Evolutionary conservation across 2,888 invertebrate species (phyloP).

Genomic region (Pseudococcus jackbeardsleyi): DNA sequence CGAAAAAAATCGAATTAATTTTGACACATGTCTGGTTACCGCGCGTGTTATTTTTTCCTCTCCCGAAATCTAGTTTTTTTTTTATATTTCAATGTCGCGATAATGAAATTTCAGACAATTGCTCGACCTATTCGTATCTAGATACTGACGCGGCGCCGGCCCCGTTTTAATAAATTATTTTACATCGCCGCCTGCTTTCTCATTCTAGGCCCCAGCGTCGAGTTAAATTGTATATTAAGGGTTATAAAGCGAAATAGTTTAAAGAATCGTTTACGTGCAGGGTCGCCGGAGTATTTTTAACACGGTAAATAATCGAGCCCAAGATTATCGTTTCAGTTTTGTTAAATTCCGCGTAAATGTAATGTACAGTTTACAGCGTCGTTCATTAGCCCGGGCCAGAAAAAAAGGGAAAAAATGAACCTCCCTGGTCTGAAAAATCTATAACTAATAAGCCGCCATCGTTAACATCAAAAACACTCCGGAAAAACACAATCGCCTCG

Average conservation of each 20-base stretch:
- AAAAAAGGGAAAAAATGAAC: neutral
- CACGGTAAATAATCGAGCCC: neutral
- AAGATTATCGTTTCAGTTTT: neutral
- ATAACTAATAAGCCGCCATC: conserved; percentile 55
- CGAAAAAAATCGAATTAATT: conserved; percentile 45
- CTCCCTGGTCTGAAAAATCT: conserved; percentile 24
- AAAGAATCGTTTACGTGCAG: neutral
- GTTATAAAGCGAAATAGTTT: conserved; percentile 24
- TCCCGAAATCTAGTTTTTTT: neutral
- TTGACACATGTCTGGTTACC: conserved; percentile 30
- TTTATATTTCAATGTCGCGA: conserved; percentile 55
- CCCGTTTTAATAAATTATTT: conserved; percentile 4
- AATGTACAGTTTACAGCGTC: neutral
- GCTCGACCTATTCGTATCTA: neutral
- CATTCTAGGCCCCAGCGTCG: neutral
- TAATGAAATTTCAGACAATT: conserved; percentile 55
- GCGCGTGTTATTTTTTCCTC: neutral
- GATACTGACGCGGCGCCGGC: neutral
- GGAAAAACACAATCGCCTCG: conserved; percentile 48
- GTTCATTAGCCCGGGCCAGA: neutral
- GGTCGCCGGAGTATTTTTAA: neutral
- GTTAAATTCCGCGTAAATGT: neutral
- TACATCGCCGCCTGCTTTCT: neutral
- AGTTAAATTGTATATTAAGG: conserved; percentile 28
- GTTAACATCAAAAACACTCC: conserved; percentile 50